These are phyloP conservation scores for Metopia argyrocephala DNA, from an alignment of 2,888 invertebrate genomes.

Conservation along the genomic window DNA sequence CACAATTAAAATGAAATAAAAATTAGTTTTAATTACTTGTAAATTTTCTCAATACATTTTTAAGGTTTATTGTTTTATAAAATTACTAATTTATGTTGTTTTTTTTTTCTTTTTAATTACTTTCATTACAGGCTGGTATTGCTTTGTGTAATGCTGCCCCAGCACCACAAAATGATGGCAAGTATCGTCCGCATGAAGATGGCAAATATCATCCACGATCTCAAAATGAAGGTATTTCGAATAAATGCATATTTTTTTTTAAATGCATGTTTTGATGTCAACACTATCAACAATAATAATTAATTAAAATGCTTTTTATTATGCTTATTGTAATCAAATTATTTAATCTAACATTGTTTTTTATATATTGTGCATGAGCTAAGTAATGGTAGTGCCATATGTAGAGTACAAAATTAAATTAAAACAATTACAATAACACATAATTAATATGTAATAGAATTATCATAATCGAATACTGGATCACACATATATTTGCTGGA, in stretches of 20 bases:
- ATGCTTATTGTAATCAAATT: slow-evolving; percentile 31
- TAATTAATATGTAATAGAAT: slow-evolving; percentile 5
- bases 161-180: slow-evolving; percentile 71
- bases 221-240: slow-evolving; percentile 74
- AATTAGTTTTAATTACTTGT: neutral
- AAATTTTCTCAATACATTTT: slow-evolving; percentile 41
- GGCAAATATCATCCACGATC: slow-evolving; percentile 71
- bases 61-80: slow-evolving; percentile 24
- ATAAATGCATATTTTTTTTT: slow-evolving; percentile 18
- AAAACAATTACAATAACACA: slow-evolving; percentile 12
- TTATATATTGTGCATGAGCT: slow-evolving; percentile 35
- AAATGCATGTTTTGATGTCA: neutral
- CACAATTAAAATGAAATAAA: neutral
- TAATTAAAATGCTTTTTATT: slow-evolving; percentile 8
- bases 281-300: neutral
- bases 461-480: neutral
- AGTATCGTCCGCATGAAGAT: slow-evolving; percentile 70
- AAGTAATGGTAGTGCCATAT: slow-evolving; percentile 13
- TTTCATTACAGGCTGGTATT: slow-evolving; percentile 69
- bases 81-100: slow-evolving; percentile 15
- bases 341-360: slow-evolving; percentile 9
- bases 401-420: slow-evolving; percentile 20
- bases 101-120: slow-evolving; percentile 28
- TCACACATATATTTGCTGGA: slow-evolving; percentile 26
- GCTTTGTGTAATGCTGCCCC: slow-evolving; percentile 71